Evolutionary conservation across 2,113 vertebrate species (phyloP), one percentile per base, ranked within the genome.

Genomic region (Hippocampus barbouri): DNA sequence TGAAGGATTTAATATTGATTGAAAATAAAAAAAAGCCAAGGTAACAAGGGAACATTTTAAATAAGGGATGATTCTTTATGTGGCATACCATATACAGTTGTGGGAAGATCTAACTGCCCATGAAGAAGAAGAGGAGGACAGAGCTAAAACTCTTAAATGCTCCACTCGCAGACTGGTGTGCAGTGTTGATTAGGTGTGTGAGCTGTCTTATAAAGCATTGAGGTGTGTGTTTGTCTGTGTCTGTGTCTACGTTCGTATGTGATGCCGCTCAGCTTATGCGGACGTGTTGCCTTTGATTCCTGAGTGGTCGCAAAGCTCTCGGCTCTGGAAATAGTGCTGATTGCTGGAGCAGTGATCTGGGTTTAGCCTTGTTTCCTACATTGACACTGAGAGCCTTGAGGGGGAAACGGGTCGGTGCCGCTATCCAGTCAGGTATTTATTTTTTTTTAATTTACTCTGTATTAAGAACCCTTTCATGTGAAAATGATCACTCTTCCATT

Each of bases 311-410:
- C 76, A 84, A 83, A 79, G 85, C 81, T 79, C 69, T 79, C 73
- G 67, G 83, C 80, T 83, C 81, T 78, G 85, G 69, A 82, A 89
- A 88, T 80, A 81, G 72, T 87, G 87, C 86, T 89, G 87, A 90
- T 80, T 88, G 78, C 71, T 71, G 76, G 75, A 76, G 83, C 77
- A 71, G 78, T 82, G 86, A 91, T 90, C 91, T 88, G 85, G 87
- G 86, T 89, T 91, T 91, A 90, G 83, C 87, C 90, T 73, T 76
- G 82, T 89, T 91, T 89, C 80, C 81, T 80, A 73, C 68, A 78
- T 82, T 88, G 80, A 83, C 21, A 79, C 77, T 85, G 61, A 8
- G 77, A 88, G 81, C 75, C 68, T n/a, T 78, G 64, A 14, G 62
- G 73, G 30, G 68, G 68, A 79, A 82, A 79, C 27, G 12, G 69